Evolutionary conservation across 1,140 invertebrate species (phyloP).

Genomic region (Mesaphorura yosii): DNA sequence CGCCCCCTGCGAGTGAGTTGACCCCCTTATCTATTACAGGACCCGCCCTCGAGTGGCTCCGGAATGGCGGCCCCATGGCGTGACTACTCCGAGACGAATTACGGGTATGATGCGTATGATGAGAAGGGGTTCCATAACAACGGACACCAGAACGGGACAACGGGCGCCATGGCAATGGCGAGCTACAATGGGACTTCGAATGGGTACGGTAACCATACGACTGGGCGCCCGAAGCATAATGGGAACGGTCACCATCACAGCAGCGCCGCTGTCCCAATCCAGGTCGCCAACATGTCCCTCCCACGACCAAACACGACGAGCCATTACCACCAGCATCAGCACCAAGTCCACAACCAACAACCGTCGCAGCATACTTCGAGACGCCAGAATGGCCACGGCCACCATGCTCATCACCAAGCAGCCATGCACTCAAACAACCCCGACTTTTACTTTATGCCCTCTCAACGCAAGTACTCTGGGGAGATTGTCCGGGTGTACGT

Average conservation of each 20-base stretch:
- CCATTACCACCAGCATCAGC: no score
- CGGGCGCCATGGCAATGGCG: neutral
- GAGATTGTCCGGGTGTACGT: slow-evolving; percentile 85
- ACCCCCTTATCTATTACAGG: slow-evolving; percentile 12
- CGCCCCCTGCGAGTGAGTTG: neutral
- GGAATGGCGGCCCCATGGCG: slow-evolving; percentile 26
- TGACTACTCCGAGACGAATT: slow-evolving; percentile 30
- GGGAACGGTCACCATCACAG: slow-evolving; percentile 32
- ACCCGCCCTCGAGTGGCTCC: slow-evolving; percentile 22
- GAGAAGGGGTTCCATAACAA: slow-evolving; percentile 13
- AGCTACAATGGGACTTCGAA: no score
- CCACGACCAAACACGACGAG: slow-evolving; percentile 6
- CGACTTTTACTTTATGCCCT: slow-evolving; percentile 91
- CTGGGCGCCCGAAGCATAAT: no score
- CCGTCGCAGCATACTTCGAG: slow-evolving; percentile 32
- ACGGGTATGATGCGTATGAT: slow-evolving; percentile 30
- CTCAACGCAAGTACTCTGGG: slow-evolving; percentile 80
- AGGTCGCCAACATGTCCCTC: slow-evolving; percentile 1
- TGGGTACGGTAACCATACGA: no score
- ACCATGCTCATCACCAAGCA: slow-evolving; percentile 31
- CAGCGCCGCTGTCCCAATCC: neutral
- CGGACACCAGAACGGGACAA: neutral
- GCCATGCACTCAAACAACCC: slow-evolving; percentile 41
- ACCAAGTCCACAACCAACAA: no score
- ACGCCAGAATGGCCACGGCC: slow-evolving; percentile 38